A percentile compares a stretch with the other conserved stretches of the same genome.
Evolutionary conservation across 2,113 vertebrate species (phyloP).

Genomic region (Caranx melampygus): DNA sequence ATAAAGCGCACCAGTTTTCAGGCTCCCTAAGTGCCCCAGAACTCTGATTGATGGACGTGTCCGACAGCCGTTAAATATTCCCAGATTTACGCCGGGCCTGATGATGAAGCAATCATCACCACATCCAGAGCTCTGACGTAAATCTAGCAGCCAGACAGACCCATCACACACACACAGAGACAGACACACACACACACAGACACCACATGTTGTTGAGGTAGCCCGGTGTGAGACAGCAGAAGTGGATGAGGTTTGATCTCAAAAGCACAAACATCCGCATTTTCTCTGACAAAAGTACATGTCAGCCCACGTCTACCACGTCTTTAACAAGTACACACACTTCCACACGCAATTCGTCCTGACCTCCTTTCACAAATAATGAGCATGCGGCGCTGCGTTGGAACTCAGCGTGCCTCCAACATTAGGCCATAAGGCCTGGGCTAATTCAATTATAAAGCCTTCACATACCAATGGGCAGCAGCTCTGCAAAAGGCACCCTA

Average conservation of each 20-base stretch:
- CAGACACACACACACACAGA: slow-evolving; percentile 24
- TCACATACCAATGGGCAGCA: slow-evolving; percentile 63
- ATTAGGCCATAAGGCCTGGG: slow-evolving; percentile 52
- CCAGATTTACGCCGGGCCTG: slow-evolving; percentile 49
- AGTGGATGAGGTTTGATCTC: background rate
- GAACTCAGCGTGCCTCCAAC: slow-evolving; percentile 55
- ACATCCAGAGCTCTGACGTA: slow-evolving; percentile 44
- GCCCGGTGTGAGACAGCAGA: background rate
- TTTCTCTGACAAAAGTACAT: slow-evolving; percentile 8
- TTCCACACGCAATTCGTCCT: slow-evolving; percentile 21
- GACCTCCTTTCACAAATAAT: slow-evolving; percentile 59
- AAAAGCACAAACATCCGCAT: background rate
- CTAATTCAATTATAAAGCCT: slow-evolving; percentile 75
- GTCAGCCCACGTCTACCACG: background rate
- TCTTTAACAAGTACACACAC: slow-evolving; percentile 4
- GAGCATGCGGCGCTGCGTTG: slow-evolving; percentile 43
- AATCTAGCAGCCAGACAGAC: slow-evolving; percentile 47
- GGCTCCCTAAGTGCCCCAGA: slow-evolving; percentile 9
- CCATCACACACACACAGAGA: slow-evolving; percentile 2
- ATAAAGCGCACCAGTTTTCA: slow-evolving; percentile 28
- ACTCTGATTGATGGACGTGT: slow-evolving; percentile 59
- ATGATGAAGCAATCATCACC: slow-evolving; percentile 62
- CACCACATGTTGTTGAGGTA: background rate
- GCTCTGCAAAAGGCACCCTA: slow-evolving; percentile 42
- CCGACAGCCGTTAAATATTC: slow-evolving; percentile 57